Evolutionary conservation across 2,888 invertebrate species (phyloP).

Genomic region (Melinopterus prodromus): DNA sequence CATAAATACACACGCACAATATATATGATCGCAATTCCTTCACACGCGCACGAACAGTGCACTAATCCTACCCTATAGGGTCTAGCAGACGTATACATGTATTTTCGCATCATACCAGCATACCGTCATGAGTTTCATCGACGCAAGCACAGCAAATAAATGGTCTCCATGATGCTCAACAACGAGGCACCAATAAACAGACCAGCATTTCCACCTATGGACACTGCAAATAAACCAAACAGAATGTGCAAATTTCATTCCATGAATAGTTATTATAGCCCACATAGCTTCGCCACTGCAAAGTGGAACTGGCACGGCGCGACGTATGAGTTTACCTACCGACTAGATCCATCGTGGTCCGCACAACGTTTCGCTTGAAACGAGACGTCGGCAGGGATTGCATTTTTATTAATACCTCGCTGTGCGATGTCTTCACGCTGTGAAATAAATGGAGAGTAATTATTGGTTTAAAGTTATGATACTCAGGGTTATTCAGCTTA

Average conservation of each 20-base stretch:
- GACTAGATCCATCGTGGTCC: conserved; percentile 68
- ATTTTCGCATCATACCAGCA: too few relatives aligned
- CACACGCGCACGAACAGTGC: too few relatives aligned
- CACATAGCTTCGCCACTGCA: not conserved
- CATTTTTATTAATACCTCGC: conserved; percentile 62
- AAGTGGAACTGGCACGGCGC: too few relatives aligned
- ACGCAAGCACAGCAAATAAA: conserved; percentile 66
- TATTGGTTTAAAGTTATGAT: too few relatives aligned
- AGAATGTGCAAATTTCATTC: conserved; percentile 10
- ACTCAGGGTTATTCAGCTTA: too few relatives aligned
- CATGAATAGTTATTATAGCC: conserved; percentile 19
- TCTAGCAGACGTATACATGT: too few relatives aligned
- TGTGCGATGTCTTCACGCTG: conserved; percentile 45
- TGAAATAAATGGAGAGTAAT: conserved; percentile 16
- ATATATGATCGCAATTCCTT: too few relatives aligned
- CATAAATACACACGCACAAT: too few relatives aligned
- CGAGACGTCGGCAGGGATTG: conserved; percentile 66
- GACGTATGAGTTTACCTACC: conserved; percentile 58
- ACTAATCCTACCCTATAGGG: too few relatives aligned
- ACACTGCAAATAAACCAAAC: conserved; percentile 60
- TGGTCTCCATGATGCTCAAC: conserved; percentile 65
- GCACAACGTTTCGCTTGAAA: conserved; percentile 68
- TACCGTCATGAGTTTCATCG: conserved; percentile 28
- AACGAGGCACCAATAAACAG: conserved; percentile 70
- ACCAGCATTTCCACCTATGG: conserved; percentile 68